Evolutionary conservation across 2,888 invertebrate species (phyloP).

Genomic region (Orgyia antiqua): DNA sequence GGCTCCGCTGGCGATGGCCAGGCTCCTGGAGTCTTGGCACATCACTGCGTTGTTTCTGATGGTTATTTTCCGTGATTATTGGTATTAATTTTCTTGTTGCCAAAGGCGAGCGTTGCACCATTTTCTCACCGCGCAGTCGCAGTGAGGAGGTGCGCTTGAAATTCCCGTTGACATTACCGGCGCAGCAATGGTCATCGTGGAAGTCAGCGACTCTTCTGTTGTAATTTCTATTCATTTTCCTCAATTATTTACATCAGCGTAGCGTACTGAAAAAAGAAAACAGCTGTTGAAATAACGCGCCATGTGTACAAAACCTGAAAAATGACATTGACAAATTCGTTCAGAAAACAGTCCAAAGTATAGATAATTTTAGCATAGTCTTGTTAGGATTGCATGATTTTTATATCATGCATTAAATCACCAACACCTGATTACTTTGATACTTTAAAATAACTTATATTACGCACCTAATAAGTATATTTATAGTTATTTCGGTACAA

Average conservation of each 20-base stretch:
- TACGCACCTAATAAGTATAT: too few relatives aligned
- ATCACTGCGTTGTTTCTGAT: conserved; percentile 67
- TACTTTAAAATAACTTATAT: too few relatives aligned
- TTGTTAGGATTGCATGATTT: too few relatives aligned
- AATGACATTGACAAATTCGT: conserved; percentile 17
- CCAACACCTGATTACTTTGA: too few relatives aligned
- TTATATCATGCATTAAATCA: too few relatives aligned
- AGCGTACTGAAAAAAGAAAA: conserved; percentile 55
- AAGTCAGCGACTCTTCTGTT: conserved; percentile 60
- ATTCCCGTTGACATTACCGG: conserved; percentile 71
- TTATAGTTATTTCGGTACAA: too few relatives aligned
- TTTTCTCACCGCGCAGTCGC: conserved; percentile 83
- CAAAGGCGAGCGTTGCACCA: conserved; percentile 74
- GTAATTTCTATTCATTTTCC: conserved; percentile 68
- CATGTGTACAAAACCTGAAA: too few relatives aligned
- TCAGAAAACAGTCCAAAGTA: too few relatives aligned
- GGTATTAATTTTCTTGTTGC: conserved; percentile 75
- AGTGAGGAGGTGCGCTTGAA: conserved; percentile 82
- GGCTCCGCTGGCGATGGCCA: conserved; percentile 75
- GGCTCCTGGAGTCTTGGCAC: conserved; percentile 62
- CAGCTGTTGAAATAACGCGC: conserved; percentile 42
- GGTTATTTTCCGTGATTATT: conserved; percentile 80
- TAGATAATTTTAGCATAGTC: too few relatives aligned
- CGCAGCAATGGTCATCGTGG: conserved; percentile 72
- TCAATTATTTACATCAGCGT: conserved; percentile 60